Evolutionary conservation across 1,140 invertebrate genomes (phyloP).

Genomic region (Stenopsyche tienmushanensis): DNA sequence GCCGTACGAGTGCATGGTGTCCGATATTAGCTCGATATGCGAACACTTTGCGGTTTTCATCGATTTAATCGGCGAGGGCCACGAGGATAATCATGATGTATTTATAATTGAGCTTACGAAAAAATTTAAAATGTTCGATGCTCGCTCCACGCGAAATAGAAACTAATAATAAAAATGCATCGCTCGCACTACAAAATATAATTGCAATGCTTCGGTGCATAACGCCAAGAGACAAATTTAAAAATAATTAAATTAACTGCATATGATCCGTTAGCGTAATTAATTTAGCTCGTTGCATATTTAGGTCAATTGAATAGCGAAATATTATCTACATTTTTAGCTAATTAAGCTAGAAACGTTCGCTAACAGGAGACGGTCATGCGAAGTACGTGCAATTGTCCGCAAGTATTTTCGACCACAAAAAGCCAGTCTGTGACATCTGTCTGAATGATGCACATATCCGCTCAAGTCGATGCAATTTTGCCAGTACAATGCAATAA

Average conservation of each 20-base stretch:
- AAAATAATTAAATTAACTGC: neutral
- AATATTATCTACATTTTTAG: neutral
- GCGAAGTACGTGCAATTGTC: neutral
- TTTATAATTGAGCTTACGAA: no score
- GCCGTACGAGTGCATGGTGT: neutral
- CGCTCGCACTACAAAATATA: neutral
- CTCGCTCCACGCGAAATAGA: no score
- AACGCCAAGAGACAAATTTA: neutral
- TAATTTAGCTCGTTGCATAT: constrained; percentile 11
- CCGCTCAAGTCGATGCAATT: no score
- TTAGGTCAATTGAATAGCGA: constrained; percentile 21
- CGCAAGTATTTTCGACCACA: no score
- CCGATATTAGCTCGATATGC: neutral
- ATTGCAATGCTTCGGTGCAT: neutral
- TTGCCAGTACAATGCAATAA: neutral
- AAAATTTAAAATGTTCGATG: no score
- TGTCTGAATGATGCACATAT: neutral
- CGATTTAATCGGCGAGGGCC: no score
- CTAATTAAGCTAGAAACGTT: constrained; percentile 1
- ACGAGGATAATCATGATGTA: no score
- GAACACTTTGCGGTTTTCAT: no score
- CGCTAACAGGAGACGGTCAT: neutral
- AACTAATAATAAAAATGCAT: no score
- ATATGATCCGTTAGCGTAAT: constrained; percentile 17
- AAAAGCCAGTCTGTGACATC: neutral